A percentile compares a stretch with the other conserved stretches of the same genome.
These are phyloP conservation scores for Zaprionus africanus DNA, from an alignment of 1,140 invertebrate species.

Conservation along the genomic window DNA sequence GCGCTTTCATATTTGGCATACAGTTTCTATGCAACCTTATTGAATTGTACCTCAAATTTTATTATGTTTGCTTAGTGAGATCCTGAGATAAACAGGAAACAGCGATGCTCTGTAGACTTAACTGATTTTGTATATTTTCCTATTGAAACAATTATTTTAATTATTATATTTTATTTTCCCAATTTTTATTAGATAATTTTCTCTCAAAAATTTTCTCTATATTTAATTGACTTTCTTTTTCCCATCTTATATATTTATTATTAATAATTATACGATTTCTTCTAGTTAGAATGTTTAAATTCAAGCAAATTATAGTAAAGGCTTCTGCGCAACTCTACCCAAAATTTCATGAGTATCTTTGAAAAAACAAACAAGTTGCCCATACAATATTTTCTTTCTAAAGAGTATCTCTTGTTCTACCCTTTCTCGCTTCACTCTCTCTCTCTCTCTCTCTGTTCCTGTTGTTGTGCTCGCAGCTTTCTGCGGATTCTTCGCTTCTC, in stretches of 20 bases:
- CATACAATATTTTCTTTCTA: too few relatives aligned
- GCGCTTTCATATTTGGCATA: background rate
- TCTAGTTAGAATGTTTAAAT: background rate
- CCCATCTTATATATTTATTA: background rate
- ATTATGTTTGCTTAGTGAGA: background rate
- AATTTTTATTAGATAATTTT: too few relatives aligned
- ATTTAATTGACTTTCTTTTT: too few relatives aligned
- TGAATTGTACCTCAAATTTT: background rate
- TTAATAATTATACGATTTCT: background rate
- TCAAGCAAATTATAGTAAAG: background rate
- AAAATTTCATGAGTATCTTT: background rate
- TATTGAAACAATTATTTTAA: too few relatives aligned
- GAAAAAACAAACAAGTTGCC: background rate
- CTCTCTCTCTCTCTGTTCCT: background rate
- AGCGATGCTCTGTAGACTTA: background rate
- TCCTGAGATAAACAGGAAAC: background rate
- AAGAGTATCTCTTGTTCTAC: conserved; percentile 5
- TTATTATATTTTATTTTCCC: too few relatives aligned
- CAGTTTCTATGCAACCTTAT: background rate
- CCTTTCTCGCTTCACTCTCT: background rate
- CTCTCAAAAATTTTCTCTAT: too few relatives aligned
- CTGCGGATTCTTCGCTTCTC: conserved; percentile 28
- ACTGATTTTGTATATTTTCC: background rate
- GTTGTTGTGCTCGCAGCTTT: conserved; percentile 1
- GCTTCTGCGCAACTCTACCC: background rate